Percentiles rank a stretch among this genome's conserved stretches.
Conservation (phyloP, 2,797 vertebrate species). For the Loris lydekkerianus region DNA sequence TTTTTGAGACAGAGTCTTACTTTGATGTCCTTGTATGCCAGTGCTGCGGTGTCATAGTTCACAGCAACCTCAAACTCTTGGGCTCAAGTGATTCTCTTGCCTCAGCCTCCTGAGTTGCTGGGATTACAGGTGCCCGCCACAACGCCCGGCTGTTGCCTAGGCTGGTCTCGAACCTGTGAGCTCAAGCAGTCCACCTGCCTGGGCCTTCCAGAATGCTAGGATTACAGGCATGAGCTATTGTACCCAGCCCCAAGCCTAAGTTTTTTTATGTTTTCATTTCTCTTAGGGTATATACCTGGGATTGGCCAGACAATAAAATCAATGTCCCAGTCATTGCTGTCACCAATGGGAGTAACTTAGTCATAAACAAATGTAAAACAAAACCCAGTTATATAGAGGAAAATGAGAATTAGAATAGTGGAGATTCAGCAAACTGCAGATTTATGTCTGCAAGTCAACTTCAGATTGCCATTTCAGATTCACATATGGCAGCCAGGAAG, state of each 20-base stretch:
- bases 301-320: neutral
- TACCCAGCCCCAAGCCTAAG: neutral
- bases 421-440: neutral
- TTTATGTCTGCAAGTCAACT: neutral
- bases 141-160: too few species aligned
- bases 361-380: conserved; percentile 20
- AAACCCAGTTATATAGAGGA: conserved; percentile 11
- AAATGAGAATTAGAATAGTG: conserved; percentile 25
- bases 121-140: too few species aligned
- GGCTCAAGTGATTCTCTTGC: too few species aligned
- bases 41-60: too few species aligned
- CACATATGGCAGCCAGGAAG: neutral
- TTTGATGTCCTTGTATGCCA: too few species aligned
- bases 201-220: too few species aligned
- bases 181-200: too few species aligned
- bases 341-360: conserved; percentile 36
- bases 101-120: too few species aligned
- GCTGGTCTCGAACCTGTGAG: too few species aligned
- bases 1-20: too few species aligned
- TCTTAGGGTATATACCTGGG: neutral
- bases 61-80: too few species aligned
- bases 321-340: neutral
- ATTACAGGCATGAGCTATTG: too few species aligned
- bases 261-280: conserved; percentile 46
- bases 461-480: neutral